Base-by-base conservation (phyloP, 2,797 vertebrate genomes). In the Acropternis orthonyx region DNA sequence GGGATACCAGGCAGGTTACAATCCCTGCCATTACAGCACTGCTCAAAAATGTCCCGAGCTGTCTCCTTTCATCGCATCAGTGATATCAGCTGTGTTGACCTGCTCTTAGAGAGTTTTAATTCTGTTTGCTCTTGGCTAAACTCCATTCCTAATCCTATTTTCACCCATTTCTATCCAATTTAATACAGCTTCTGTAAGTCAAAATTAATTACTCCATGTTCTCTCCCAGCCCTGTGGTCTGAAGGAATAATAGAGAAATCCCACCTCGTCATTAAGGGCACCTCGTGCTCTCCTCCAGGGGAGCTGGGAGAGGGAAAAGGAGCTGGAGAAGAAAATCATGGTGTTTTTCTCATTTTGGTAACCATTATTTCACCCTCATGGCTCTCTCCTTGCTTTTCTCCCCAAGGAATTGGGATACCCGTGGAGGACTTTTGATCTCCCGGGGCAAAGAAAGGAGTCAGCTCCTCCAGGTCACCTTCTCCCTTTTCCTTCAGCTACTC, bases 111-210 rank as follows among this genome's bases (percentile, higher is more conserved):
- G 96, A 92, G 89, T 62, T 97, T 97, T 97, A 91, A 96, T 97
- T 97, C 95, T 88, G 90, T 93, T 96, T 96, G 95, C 94, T 95
- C 92, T 95, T 96, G 97, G 97, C 97, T 94, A 93, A 91, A 94
- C 92, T 96, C 92, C 90, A 89, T 88, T 92, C 91, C 93, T 98
- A 98, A 98, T 98, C 98, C 97, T 95, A 96, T 98, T 98, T 97
- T 96, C 97, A 37, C 94, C 95, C 91, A 65, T 95, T 96, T 96
- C 95, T 91, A 97, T 97, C 97, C 97, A 97, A 98, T 97, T 97
- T 97, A 97, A 97, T 97, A 95, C 96, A 88, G 96, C 97, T 97
- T 85, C 97, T 95, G 92, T 95, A 97, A 97, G 97, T 98, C 97
- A 97, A 89, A 97, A 97, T 97, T 97, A 98, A 98, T 98, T 97